Percentiles rank a stretch among this genome's conserved stretches.
phyloP scores from a whole-genome alignment of 1,140 invertebrate genomes.

The Hylyphantes graminicola region DNA sequence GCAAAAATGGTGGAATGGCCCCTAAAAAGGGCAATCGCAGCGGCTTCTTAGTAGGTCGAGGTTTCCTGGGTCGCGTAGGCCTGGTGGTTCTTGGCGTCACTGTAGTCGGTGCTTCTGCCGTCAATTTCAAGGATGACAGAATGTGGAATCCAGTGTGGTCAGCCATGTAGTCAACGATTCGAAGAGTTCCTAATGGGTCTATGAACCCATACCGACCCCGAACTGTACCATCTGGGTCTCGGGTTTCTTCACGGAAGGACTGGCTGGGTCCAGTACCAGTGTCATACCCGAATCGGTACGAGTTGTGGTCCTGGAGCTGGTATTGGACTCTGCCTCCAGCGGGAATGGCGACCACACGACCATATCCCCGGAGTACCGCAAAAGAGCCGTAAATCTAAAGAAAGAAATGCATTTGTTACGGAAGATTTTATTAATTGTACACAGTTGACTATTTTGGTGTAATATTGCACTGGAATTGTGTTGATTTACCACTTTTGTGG shows the following conservation, averaged over 20 bases:
- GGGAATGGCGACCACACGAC: slow-evolving; percentile 51
- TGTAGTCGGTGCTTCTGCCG: slow-evolving; percentile 7
- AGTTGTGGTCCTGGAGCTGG: slow-evolving; percentile 12
- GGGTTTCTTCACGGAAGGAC: slow-evolving; percentile 73
- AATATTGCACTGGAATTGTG: too few species aligned
- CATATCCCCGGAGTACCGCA: slow-evolving; percentile 24
- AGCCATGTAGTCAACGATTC: slow-evolving; percentile 86
- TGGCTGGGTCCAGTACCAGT: slow-evolving; percentile 59
- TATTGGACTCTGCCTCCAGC: slow-evolving; percentile 58
- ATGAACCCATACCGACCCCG: slow-evolving; percentile 88
- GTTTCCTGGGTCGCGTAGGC: background rate
- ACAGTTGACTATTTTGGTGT: too few species aligned
- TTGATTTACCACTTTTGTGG: too few species aligned
- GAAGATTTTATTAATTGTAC: background rate
- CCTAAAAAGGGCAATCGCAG: slow-evolving; percentile 38
- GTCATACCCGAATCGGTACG: slow-evolving; percentile 58
- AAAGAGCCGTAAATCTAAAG: background rate
- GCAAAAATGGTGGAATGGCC: slow-evolving; percentile 51
- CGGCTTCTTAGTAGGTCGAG: background rate
- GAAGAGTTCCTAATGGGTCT: slow-evolving; percentile 81
- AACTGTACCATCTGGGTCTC: slow-evolving; percentile 82
- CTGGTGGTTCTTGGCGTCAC: background rate
- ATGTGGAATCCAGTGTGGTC: slow-evolving; percentile 77
- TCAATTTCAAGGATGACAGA: slow-evolving; percentile 28
- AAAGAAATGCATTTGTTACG: background rate